These are phyloP conservation scores for Gobiocypris rarus DNA, from an alignment of 2,113 vertebrate genomes.

Conservation along the genomic window DNA sequence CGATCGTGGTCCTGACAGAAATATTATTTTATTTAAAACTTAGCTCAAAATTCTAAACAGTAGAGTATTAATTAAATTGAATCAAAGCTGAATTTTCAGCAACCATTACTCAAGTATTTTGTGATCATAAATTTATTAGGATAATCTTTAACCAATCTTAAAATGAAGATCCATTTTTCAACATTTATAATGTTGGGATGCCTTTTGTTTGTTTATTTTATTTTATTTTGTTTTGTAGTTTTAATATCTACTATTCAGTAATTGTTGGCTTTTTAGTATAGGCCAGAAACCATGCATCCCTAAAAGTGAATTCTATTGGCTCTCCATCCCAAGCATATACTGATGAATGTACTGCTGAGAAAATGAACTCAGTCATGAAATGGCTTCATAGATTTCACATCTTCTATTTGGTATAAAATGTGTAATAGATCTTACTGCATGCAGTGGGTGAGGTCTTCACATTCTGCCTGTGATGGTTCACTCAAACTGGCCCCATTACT, in stretches of 20 bases:
- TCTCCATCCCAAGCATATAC: constrained; percentile 2
- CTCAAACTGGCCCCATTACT: constrained; percentile 1
- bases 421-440: background rate
- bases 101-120: no score
- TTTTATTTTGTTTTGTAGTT: background rate
- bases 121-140: no score
- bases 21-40: no score
- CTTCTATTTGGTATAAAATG: constrained; percentile 2
- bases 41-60: no score
- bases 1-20: no score
- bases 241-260: background rate
- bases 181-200: background rate
- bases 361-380: constrained; percentile 18
- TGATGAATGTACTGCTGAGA: background rate
- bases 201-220: background rate
- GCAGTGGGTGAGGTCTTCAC: background rate
- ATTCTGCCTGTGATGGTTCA: background rate
- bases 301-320: background rate
- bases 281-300: background rate
- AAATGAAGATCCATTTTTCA: background rate
- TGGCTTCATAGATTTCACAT: background rate
- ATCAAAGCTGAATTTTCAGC: no score
- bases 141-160: no score
- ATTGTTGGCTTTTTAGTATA: background rate
- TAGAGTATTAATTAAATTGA: no score